Evolutionary conservation across 2,113 vertebrate species (phyloP).

Genomic region (Seriola aureovittata): DNA sequence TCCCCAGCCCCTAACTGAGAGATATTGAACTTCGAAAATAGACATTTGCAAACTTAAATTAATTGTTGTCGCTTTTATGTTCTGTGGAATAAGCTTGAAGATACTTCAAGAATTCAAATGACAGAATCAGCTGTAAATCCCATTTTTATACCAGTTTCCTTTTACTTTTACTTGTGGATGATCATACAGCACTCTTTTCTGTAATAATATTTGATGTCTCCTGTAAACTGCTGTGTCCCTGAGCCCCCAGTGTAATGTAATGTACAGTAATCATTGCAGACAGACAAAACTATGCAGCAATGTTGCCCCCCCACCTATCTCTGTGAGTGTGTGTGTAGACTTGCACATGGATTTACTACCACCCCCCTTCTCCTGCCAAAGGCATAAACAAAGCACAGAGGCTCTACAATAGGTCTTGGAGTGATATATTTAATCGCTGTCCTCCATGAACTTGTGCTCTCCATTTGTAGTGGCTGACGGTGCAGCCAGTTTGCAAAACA

Average conservation of each 20-base stretch:
- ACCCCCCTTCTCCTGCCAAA: constrained; percentile 5
- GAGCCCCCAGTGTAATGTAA: background rate
- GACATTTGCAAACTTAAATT: too few relatives aligned
- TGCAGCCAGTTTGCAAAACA: constrained; percentile 1
- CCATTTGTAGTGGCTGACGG: background rate
- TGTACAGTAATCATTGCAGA: background rate
- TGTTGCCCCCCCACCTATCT: background rate
- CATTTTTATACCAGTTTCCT: too few relatives aligned
- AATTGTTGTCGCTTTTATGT: background rate
- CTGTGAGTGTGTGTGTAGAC: background rate
- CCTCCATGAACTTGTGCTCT: background rate
- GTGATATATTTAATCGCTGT: background rate
- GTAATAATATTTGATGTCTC: background rate
- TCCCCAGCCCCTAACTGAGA: background rate
- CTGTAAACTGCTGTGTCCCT: background rate
- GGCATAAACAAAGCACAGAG: constrained; percentile 12
- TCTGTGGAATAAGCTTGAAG: background rate
- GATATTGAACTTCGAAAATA: background rate
- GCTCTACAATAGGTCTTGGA: background rate
- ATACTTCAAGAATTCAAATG: background rate
- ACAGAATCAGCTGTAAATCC: background rate
- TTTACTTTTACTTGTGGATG: background rate
- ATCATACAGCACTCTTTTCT: background rate
- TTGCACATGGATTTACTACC: constrained; percentile 23
- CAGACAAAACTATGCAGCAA: constrained; percentile 13